Evolutionary conservation across 2,888 invertebrate genomes (phyloP), one percentile per base, ranked within the genome.

Genomic region (Poecilobothrus nobilitatus): DNA sequence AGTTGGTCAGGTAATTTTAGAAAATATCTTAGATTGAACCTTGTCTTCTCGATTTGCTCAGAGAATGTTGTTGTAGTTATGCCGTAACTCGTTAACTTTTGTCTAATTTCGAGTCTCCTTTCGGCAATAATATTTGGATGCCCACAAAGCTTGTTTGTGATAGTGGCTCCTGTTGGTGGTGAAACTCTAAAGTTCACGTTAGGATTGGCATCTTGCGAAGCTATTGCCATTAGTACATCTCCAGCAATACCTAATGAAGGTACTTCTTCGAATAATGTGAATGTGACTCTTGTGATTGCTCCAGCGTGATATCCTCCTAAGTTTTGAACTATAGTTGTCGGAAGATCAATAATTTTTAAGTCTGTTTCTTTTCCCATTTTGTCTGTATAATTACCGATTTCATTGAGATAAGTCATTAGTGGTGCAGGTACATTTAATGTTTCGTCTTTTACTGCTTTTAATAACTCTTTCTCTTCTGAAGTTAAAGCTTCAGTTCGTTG

Each of bases 291-390:
- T 15, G 15, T 18, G 3, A 53, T 53, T 12, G 5, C n/a, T 15
- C 1, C 18, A n/a, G 53, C 53, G 18, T 53, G 53, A n/a, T 53
- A 53, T 1, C 53, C 53, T 18, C 53, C 15, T 12, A 53, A 53
- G 6, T n/a, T n/a, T n/a, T 18, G n/a, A 18, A 53, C 18, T 53
- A 53, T 15, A 9, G 53, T 53, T 53, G 15, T 15, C 7, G 66
- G 66, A 20, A 66, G n/a, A 4, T 18, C 9, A 6, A 12, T 8
- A 34, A 66, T 8, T 6, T 15, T 37, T 34, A 66, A 37, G 1
- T 21, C 27, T 3, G 66, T 66, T 66, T 66, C 20, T 8, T 66
- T 66, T 34, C 66, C 66, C 37, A 66, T 33, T 37, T 66, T 66
- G n/a, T 66, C 66, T n/a, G 37, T 34, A 37, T 66, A 66, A 10